These are phyloP conservation scores for Dynastes hyllus DNA, from an alignment of 2,888 invertebrate species.

Conservation along the genomic window DNA sequence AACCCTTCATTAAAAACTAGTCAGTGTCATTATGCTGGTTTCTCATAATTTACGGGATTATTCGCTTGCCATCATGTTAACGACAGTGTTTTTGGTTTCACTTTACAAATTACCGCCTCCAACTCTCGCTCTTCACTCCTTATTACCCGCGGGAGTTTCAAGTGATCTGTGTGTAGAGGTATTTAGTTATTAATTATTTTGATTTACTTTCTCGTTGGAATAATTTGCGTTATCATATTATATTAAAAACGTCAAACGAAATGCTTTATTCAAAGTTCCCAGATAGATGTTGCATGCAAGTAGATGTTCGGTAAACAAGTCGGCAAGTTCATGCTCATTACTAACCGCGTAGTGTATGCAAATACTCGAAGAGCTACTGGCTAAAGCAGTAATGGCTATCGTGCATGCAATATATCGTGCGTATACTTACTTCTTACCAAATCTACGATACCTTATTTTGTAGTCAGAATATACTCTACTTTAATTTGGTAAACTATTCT, in stretches of 20 bases:
- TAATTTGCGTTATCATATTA: constrained; percentile 16
- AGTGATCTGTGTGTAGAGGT: not conserved
- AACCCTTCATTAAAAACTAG: constrained; percentile 63
- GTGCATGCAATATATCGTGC: constrained; percentile 54
- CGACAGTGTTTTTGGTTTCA: constrained; percentile 35
- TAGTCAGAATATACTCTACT: constrained; percentile 2
- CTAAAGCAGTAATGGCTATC: constrained; percentile 54
- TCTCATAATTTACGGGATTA: constrained; percentile 59
- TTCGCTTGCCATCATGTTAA: constrained; percentile 52
- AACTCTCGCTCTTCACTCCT: not conserved
- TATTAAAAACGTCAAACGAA: constrained; percentile 22
- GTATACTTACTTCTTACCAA: constrained; percentile 29
- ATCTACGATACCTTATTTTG: constrained; percentile 11
- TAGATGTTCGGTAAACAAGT: constrained; percentile 49
- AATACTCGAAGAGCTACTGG: constrained; percentile 56
- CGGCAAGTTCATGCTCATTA: constrained; percentile 57
- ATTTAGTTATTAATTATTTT: constrained; percentile 39
- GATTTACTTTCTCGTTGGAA: constrained; percentile 29
- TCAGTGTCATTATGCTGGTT: constrained; percentile 62
- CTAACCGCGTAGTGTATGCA: constrained; percentile 54
- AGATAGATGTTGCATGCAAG: constrained; percentile 47
- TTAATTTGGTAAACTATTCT: constrained; percentile 6
- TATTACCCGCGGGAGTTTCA: constrained; percentile 9
- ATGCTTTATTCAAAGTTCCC: constrained; percentile 51
- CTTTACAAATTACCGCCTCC: constrained; percentile 32